Evolutionary conservation across 23 tunicate species (phyloP), one percentile per base, ranked within the genome.

Genomic region (Styela plicata): DNA sequence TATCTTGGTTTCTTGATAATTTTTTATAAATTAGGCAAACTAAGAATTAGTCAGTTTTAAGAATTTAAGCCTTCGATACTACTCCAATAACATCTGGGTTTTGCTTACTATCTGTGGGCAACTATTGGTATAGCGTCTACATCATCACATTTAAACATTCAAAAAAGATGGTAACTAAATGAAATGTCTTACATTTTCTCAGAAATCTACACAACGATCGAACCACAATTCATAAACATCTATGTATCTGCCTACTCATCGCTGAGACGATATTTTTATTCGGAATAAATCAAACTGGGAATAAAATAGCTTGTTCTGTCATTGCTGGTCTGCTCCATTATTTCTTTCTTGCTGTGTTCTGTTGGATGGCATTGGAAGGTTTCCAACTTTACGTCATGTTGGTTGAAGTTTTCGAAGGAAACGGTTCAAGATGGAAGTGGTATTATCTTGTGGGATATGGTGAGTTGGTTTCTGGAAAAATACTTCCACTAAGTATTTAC

Each of bases 331-430:
- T 88, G 20, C 84, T 93, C 26, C 98, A 93, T 69, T 88, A 85
- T 44, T 73, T 70, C 69, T 88, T 93, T 33, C 78, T 93, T 23
- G 89, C 98, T 66, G 81, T 89, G 5, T 93, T 93, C 74, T 57
- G 85, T 79, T 93, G 98, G 98, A 78, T 88, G 89, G 89, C 98
- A 33, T 73, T 93, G 28, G 98, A 93, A 70, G 84, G 89, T 34
- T 82, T 93, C 31, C 98, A 93, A 80, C 85, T 93, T 27, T 93
- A 84, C 77, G 87, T 83, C 17, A 78, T 84, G 85, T 77, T 93
- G 78, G 88, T 82, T 36, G 94, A 93, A 31, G 82, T 80, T 1
- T 73, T 82, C 17, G 91, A 88, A 64, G 80, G 76, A 25, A 62
- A 73, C n/a, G 16, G 26, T 33, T 84, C 89, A 22, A 31, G 89